These are phyloP conservation scores for Pyxicephalus adspersus DNA, from an alignment of 2,113 vertebrate genomes.

Conservation along the genomic window DNA sequence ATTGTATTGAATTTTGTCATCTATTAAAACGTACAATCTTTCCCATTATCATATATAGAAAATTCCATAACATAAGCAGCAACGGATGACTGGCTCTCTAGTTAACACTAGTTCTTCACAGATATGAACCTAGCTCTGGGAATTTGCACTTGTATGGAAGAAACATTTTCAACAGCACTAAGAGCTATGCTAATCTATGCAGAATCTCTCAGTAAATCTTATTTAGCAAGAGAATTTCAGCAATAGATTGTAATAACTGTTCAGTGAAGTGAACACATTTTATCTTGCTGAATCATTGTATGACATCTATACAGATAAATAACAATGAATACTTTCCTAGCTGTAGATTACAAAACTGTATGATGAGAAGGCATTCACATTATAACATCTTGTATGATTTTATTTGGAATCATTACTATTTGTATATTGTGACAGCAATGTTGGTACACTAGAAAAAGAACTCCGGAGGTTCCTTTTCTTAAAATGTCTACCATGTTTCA, in stretches of 20 bases:
- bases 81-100: not conserved
- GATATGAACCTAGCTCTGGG: not conserved
- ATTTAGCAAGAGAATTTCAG: slow-evolving; percentile 10
- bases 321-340: slow-evolving; percentile 19
- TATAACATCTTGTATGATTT: too few relatives aligned
- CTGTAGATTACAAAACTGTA: not conserved
- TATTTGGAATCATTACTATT: too few relatives aligned
- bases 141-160: not conserved
- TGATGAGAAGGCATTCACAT: not conserved
- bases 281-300: slow-evolving; percentile 16
- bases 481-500: too few relatives aligned
- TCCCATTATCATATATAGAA: not conserved
- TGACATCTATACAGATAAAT: slow-evolving; percentile 29
- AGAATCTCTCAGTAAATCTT: not conserved
- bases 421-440: too few relatives aligned
- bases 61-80: not conserved
- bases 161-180: not conserved
- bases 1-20: slow-evolving; percentile 19
- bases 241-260: slow-evolving; percentile 1
- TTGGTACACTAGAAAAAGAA: too few relatives aligned
- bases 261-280: not conserved
- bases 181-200: slow-evolving; percentile 10
- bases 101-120: not conserved
- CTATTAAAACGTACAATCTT: slow-evolving; percentile 1
- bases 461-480: too few relatives aligned